These are phyloP conservation scores for Paramormyrops kingsleyae DNA, from an alignment of 2,113 vertebrate species.

Conservation along the genomic window DNA sequence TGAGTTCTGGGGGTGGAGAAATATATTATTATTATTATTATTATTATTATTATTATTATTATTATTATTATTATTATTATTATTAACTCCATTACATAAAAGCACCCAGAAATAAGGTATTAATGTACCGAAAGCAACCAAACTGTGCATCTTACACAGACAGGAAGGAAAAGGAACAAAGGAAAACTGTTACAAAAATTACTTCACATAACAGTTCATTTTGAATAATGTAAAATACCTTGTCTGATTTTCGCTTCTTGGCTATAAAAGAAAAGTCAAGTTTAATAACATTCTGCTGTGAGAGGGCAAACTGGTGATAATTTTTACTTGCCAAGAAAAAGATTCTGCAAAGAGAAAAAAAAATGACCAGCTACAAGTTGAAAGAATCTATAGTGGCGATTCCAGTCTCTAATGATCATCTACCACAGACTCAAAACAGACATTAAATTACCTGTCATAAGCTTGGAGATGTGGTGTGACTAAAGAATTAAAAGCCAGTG, in stretches of 20 bases:
- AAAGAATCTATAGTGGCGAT: neutral
- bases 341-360: neutral
- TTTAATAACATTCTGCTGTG: neutral
- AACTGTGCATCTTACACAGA: neutral
- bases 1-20: constrained; percentile 68
- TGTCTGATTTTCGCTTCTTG: constrained; percentile 93
- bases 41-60: too few relatives aligned
- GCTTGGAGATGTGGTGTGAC: too few relatives aligned
- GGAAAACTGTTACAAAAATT: neutral
- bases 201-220: constrained; percentile 20
- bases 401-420: neutral
- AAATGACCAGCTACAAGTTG: neutral
- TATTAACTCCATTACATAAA: neutral
- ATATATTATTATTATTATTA: neutral
- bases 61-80: too few relatives aligned
- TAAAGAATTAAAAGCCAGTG: neutral
- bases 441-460: neutral
- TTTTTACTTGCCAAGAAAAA: neutral
- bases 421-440: neutral
- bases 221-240: constrained; percentile 59
- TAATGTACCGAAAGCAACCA: neutral
- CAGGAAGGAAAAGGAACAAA: too few relatives aligned
- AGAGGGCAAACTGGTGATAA: neutral
- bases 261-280: constrained; percentile 51
- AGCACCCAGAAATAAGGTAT: neutral